phyloP scores from a whole-genome alignment of 2,113 vertebrate genomes.

The Saccopteryx bilineata region DNA sequence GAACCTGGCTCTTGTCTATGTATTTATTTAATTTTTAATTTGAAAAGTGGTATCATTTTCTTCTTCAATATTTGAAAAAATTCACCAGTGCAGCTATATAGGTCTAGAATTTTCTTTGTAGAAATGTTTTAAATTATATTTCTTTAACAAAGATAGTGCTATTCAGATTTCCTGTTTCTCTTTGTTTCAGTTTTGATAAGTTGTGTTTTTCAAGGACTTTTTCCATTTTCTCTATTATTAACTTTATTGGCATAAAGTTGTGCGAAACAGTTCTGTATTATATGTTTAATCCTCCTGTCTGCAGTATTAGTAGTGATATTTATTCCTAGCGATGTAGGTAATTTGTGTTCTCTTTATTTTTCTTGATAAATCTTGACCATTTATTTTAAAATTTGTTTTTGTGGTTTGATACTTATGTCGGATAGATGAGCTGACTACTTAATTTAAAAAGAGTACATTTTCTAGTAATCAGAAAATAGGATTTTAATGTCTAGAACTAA shows the following conservation, averaged over 20 bases:
- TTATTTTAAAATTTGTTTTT: slow-evolving; percentile 41
- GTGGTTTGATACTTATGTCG: slow-evolving; percentile 18
- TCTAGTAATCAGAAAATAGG: slow-evolving; percentile 8
- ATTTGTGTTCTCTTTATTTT: slow-evolving; percentile 16
- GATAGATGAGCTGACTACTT: not conserved
- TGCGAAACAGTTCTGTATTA: not conserved
- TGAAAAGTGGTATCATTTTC: slow-evolving; percentile 18
- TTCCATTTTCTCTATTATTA: not conserved
- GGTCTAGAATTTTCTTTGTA: slow-evolving; percentile 46
- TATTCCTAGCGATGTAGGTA: not conserved
- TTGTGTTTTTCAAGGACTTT: slow-evolving; percentile 34
- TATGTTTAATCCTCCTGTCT: not conserved
- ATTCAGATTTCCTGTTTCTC: not conserved
- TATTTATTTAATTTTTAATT: not conserved
- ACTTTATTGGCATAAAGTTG: not conserved
- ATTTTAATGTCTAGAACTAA: slow-evolving; percentile 36
- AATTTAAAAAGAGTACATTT: slow-evolving; percentile 9
- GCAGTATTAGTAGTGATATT: not conserved
- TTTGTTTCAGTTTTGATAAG: slow-evolving; percentile 23
- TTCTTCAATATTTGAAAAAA: slow-evolving; percentile 45
- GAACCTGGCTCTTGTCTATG: not conserved
- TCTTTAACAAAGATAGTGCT: not conserved
- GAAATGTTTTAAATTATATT: slow-evolving; percentile 4
- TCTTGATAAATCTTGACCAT: not conserved
- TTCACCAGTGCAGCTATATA: not conserved